Evolutionary conservation across 2,113 vertebrate genomes (phyloP).

Genomic region (Eulemur macaco): DNA sequence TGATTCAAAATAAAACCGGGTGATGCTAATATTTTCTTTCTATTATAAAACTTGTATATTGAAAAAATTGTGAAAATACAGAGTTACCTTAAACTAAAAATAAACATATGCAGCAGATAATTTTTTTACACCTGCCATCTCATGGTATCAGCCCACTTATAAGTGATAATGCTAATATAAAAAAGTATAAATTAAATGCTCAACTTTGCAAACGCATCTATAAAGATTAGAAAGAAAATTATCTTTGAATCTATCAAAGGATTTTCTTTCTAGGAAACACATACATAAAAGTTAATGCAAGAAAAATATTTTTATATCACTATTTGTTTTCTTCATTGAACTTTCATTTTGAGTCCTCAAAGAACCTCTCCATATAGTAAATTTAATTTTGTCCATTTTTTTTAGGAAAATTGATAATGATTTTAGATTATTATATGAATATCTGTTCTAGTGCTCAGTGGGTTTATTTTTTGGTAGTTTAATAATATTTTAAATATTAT

Average conservation of each 20-base stretch:
- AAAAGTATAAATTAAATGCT: neutral
- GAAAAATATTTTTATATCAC: slow-evolving; percentile 31
- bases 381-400: slow-evolving; percentile 17
- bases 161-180: neutral
- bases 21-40: slow-evolving; percentile 30
- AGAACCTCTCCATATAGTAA: neutral
- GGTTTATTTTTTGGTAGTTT: slow-evolving; percentile 16
- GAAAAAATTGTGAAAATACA: neutral
- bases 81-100: neutral
- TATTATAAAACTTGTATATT: neutral
- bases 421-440: neutral
- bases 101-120: neutral
- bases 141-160: neutral
- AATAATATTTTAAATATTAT: neutral
- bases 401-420: slow-evolving; percentile 28
- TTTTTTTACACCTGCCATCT: neutral
- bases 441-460: slow-evolving; percentile 16
- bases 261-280: neutral
- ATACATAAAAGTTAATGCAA: neutral
- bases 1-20: slow-evolving; percentile 53
- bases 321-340: slow-evolving; percentile 21
- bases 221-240: neutral
- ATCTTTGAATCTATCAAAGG: neutral
- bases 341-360: neutral
- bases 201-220: neutral